Base-by-base conservation (phyloP, 2,797 vertebrate species). In the Orestias chungarensis region DNA sequence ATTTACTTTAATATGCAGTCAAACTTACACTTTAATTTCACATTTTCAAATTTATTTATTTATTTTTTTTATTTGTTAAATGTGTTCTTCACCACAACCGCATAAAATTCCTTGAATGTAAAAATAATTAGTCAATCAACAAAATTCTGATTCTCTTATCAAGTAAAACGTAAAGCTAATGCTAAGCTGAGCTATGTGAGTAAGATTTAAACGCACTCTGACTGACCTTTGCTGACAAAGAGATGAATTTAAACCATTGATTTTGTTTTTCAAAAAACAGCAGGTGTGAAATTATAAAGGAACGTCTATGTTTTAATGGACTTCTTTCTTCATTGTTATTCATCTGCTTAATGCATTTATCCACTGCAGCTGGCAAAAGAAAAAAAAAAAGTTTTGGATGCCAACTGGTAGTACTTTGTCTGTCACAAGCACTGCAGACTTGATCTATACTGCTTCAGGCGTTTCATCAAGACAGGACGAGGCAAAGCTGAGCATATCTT, bases 401-500 rank as follows among this genome's bases (percentile, higher is more conserved):
- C 62, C 71, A 62, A 81, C 73, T 80, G 71, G 73, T 76, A 78
- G 79, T 82, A 84, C 73, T 85, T 69, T 77, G 78, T 85, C 52
- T 73, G 73, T 76, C 73, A 79, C 61, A 73, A 75, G 62, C 70
- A 73, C 70, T 82, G 78, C 44, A 74, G 35, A 79, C 73, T 67
- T 75, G 78, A 82, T 71, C 73, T 57, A 78, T 73, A 72, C 71
- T 82, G 86, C 85, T 40, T 71, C 80, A 52, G 87, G 90, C 84
- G 4, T 75, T 76, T 73, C 71, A 77, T 71, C 49, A 54, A 80
- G 81, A 88, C 74, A 74, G 81, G 70, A 77, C 82, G 82, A 89
- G 74, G 79, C 89, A 81, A 83, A 80, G 76, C 85, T 80, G 74
- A 81, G 68, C 66, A 64, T 85, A 81, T 88, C 84, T 91, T 89